Base-by-base conservation (phyloP, 2,888 invertebrate species). In the Apamea epomidion region DNA sequence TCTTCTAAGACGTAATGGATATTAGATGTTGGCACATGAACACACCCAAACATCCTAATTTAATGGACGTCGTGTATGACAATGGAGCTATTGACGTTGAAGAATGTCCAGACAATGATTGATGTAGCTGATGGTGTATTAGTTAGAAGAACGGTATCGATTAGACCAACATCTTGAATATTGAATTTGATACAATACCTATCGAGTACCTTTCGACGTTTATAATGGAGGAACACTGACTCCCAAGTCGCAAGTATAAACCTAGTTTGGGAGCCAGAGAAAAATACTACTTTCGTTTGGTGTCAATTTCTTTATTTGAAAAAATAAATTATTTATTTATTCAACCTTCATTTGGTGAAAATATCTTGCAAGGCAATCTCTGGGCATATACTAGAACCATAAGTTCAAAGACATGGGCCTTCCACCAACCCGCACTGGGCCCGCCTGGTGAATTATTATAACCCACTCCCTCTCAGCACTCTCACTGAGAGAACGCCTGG, bases 11-110 rank as follows among this genome's bases (percentile, higher is more conserved):
- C 75, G 62, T 73, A 83, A 83, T 86, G 72, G 68, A 83, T 84
- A 90, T 89, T 88, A 78, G 77, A 77, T 84, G 81, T 81, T 85
- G 85, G 87, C 88, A 87, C 81, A 74, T 69, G 74, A 78, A 73
- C 83, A 74, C 80, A 83, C 60, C 77, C 84, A 84, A 76, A 87
- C 76, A 84, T 84, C 69, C 77, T 86, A 84, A 81, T 87, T 84
- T 75, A 87, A 84, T 87, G 79, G 83, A 78, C 78, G n/a, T 37
- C 45, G 51, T 51, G 21, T 82, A 83, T 72, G 75, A 77, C 77
- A 86, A 82, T 87, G 72, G 77, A 87, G 84, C 72, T 51, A 48
- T 64, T 37, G 84, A 84, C 87, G 87, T 78, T 75, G 76, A 85
- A 77, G 77, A 80, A 77, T 72, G 84, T 72, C 68, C 80, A 62